Percentiles rank a stretch among this genome's conserved stretches.
phyloP scores from a whole-genome alignment of 2,888 invertebrate genomes.

The Tiphia femorata region DNA sequence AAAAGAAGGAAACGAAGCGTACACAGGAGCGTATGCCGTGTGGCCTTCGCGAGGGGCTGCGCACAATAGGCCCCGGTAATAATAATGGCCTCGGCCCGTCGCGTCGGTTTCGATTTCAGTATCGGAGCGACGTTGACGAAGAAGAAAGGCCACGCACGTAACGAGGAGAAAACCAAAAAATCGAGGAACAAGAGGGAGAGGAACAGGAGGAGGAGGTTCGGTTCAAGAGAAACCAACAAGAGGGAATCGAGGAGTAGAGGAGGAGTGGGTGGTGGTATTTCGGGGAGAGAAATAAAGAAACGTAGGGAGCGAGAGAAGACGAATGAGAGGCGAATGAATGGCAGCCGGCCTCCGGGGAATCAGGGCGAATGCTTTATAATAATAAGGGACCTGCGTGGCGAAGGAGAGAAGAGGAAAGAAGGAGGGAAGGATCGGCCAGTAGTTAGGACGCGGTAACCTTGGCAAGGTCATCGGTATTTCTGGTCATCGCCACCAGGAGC shows the following conservation, averaged over 20 bases:
- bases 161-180: conserved; percentile 41
- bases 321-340: conserved; percentile 53
- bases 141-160: conserved; percentile 35
- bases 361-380: conserved; percentile 57
- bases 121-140: conserved; percentile 30
- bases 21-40: conserved; percentile 17
- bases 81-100: conserved; percentile 41
- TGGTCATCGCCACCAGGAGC: conserved; percentile 61
- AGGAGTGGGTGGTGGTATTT: conserved; percentile 20
- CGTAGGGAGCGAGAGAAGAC: conserved; percentile 22
- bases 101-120: conserved; percentile 46
- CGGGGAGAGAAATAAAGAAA: conserved; percentile 1
- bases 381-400: conserved; percentile 50
- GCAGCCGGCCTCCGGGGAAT: conserved; percentile 50
- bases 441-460: conserved; percentile 64
- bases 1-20: conserved; percentile 23
- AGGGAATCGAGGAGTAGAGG: conserved; percentile 17
- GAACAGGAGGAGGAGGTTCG: conserved; percentile 5
- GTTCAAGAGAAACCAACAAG: too few relatives aligned
- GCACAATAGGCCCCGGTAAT: conserved; percentile 34
- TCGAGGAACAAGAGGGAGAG: neutral
- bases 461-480: conserved; percentile 63
- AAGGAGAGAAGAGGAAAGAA: conserved; percentile 26
- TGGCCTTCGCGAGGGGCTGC: conserved; percentile 10
- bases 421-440: conserved; percentile 45